Evolutionary conservation across 1,140 invertebrate species (phyloP).

Genomic region (Camponotus floridanus): DNA sequence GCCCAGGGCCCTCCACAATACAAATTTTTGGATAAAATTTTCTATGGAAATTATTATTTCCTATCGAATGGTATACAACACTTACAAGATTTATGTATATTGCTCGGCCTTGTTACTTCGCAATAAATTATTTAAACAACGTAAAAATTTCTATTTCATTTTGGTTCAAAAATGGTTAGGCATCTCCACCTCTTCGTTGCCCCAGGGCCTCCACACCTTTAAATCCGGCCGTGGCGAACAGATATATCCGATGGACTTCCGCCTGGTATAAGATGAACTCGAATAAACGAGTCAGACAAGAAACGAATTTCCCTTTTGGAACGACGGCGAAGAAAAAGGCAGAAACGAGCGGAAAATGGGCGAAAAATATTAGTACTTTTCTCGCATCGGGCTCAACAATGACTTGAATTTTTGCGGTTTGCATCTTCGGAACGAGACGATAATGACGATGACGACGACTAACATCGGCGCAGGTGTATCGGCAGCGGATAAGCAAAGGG

Average conservation of each 20-base stretch:
- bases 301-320: slow-evolving; percentile 1
- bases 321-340: background rate
- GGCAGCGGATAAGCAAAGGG: slow-evolving; percentile 49
- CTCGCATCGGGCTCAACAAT: slow-evolving; percentile 41
- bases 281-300: background rate
- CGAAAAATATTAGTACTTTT: slow-evolving; percentile 48
- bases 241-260: slow-evolving; percentile 7
- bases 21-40: no score
- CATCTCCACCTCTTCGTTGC: no score
- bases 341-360: slow-evolving; percentile 53
- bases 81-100: no score
- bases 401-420: slow-evolving; percentile 50
- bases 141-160: no score
- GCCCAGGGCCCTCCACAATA: no score
- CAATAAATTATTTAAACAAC: no score
- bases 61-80: no score
- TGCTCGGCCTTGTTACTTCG: no score
- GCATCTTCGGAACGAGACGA: slow-evolving; percentile 32
- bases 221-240: no score
- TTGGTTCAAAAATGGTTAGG: no score
- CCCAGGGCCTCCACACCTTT: no score
- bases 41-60: no score
- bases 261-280: background rate
- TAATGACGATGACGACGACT: slow-evolving; percentile 27
- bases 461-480: slow-evolving; percentile 57